Base-by-base conservation (phyloP, 1,140 invertebrate species). In the Dendroctonus ponderosae region DNA sequence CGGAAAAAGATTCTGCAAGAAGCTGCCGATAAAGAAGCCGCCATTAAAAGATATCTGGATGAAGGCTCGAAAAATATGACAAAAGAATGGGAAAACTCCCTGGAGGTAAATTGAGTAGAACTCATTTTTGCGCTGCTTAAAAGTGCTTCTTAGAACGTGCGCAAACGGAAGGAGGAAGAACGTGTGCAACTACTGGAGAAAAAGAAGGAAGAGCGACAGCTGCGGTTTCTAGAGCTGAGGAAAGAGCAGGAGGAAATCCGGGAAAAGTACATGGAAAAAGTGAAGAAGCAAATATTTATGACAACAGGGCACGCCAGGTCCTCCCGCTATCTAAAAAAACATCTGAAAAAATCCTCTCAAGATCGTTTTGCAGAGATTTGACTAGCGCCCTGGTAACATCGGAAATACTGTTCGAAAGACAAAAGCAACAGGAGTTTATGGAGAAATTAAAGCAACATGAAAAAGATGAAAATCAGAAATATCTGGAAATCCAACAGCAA, bases 61-160 rank as follows among this genome's bases (percentile, higher is more conserved):
- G 68, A 76, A 38, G 71, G 70, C 8, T 72, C 72, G 9, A 70
- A 72, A 52, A 57, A 58, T 14, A 75, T 76, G 73, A 76, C 72
- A 3, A 68, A 70, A 68, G 62, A 69, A 39, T 76, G 74, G 73
- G 66, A 63, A 43, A 74, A 76, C 59, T 74, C 72, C 1, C 63
- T 76, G 15, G 69, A 74, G 62, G 74, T 75, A 67, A 62, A 11
- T 14, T 37, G 40, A 15, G 11, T 39, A 8, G 46, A 7, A 54
- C 8, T 48, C 46, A 50, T 46, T 60, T 46, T 8, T 54, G 7
- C 2, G 26, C 6, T 9, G 7, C n/a, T 11, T 40, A 15, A 48
- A 8, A 51, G 7, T 70, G 1, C 52, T 62, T 50, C 6, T 42
- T 54, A 76, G 74, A 72, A 75, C 43, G 62, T 74, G 0, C 58